Percentiles rank a stretch among this genome's conserved stretches.
Conservation (phyloP, 2,113 vertebrate species). For the Amazona vittata region DNA sequence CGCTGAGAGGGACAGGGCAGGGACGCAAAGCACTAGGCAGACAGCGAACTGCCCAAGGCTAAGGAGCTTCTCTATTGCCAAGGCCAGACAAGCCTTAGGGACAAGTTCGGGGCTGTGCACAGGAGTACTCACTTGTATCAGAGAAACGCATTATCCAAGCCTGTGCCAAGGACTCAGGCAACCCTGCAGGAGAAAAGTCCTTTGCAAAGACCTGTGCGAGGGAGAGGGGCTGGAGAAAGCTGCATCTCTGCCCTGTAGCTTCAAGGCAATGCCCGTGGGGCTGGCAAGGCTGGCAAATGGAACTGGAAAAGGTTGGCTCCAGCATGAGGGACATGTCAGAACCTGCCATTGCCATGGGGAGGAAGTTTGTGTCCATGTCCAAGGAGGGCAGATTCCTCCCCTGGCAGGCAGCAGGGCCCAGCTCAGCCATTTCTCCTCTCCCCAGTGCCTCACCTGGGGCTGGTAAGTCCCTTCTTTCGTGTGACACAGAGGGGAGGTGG, state of each 20-base stretch:
- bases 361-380: neutral
- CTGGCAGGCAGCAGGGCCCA: neutral
- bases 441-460: neutral
- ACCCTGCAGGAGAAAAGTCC: neutral
- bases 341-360: conserved; percentile 32
- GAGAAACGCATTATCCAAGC: neutral
- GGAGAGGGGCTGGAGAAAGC: neutral
- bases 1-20: neutral
- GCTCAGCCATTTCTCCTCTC: neutral
- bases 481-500: neutral
- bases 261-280: rapidly evolving
- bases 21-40: neutral
- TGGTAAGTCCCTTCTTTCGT: neutral
- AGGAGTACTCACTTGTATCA: neutral
- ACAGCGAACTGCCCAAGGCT: neutral
- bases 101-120: neutral
- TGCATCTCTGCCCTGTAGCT: neutral
- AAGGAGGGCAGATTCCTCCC: neutral
- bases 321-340: rapidly evolving
- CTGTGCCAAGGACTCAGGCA: neutral
- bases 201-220: neutral
- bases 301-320: neutral
- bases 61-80: neutral
- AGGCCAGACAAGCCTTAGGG: neutral
- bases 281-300: neutral